phyloP scores from a whole-genome alignment of 2,113 vertebrate genomes.

The Rhizomys pruinosus region DNA sequence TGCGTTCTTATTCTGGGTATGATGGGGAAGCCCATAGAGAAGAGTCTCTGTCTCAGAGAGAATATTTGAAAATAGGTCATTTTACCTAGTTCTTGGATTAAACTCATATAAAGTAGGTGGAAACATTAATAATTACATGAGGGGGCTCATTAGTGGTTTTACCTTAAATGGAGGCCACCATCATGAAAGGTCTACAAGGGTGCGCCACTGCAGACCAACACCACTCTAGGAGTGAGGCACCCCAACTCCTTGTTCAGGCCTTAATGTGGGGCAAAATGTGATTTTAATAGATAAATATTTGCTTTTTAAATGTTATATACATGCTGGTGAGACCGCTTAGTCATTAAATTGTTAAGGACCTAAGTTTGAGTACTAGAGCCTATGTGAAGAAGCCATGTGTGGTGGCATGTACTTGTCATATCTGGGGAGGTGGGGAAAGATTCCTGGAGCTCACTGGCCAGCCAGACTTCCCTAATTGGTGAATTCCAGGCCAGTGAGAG shows the following conservation, averaged over 20 bases:
- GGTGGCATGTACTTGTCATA: not conserved
- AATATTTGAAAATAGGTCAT: not conserved
- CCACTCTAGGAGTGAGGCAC: not conserved
- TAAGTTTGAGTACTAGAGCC: not conserved
- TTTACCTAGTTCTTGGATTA: not conserved
- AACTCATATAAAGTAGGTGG: not conserved
- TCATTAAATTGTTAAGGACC: not conserved
- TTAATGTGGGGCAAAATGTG: not conserved
- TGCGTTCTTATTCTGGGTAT: not conserved
- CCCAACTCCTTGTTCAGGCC: not conserved
- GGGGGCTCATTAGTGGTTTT: not conserved
- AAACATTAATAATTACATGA: not conserved
- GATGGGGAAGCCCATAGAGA: not conserved
- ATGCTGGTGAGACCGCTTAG: not conserved
- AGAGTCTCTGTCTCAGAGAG: not conserved
- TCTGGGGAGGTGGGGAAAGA: not conserved
- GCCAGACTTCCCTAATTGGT: not conserved
- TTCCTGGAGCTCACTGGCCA: not conserved
- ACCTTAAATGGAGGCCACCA: not conserved
- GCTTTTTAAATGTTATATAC: not conserved
- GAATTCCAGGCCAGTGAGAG: not conserved
- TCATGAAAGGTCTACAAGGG: accelerated
- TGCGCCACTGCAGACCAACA: not conserved
- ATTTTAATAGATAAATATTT: not conserved
- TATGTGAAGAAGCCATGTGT: not conserved